These are phyloP conservation scores for Melanotus villosus DNA, from an alignment of 2,888 invertebrate species.

Conservation along the genomic window DNA sequence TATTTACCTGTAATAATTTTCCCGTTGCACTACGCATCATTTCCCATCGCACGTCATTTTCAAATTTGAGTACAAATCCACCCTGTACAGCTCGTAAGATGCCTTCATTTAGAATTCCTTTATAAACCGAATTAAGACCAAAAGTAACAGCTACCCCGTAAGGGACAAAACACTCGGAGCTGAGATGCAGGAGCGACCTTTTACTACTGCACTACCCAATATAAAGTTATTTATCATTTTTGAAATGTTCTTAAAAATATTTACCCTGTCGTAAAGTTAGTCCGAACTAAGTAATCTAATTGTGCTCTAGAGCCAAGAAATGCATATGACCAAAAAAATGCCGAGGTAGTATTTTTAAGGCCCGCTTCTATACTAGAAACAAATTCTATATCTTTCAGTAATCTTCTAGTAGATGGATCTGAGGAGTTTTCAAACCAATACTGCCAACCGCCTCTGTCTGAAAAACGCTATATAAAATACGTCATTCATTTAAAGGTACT, in stretches of 20 bases:
- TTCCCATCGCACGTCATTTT: conserved; percentile 80
- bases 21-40: conserved; percentile 77
- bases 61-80: conserved; percentile 78
- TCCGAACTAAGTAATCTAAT: conserved; percentile 80
- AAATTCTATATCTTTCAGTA: conserved; percentile 78
- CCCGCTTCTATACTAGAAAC: conserved; percentile 78
- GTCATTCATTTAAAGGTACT: too few species aligned
- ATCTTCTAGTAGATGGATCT: conserved; percentile 74
- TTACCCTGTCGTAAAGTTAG: conserved; percentile 75
- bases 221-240: not conserved
- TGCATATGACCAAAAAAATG: conserved; percentile 85
- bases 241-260: not conserved
- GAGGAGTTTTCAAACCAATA: conserved; percentile 80
- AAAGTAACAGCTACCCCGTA: conserved; percentile 79
- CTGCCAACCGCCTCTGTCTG: conserved; percentile 84
- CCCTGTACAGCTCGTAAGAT: conserved; percentile 76
- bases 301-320: conserved; percentile 82
- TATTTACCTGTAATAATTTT: conserved; percentile 74
- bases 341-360: conserved; percentile 80
- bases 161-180: conserved; percentile 81
- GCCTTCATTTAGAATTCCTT: conserved; percentile 74
- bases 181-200: conserved; percentile 79
- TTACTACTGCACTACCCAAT: conserved; percentile 72
- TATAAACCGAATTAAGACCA: conserved; percentile 77
- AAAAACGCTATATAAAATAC: too few species aligned